Evolutionary conservation across 2,113 vertebrate species (phyloP).

Genomic region (Ovis aries): ARS-UI_Ramb_v3.0 NC_056054.1:136599501-136600000

Average conservation of each 20-base stretch:
- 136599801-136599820: neutral
- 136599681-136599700: neutral
- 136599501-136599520: neutral
- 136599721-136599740: constrained; percentile 1
- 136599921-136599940: constrained; percentile 8
- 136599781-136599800: neutral
- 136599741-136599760: constrained; percentile 20
- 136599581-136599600: neutral
- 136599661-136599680: neutral
- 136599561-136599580: neutral
- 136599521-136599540: neutral
- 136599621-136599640: neutral
- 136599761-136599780: constrained; percentile 3
- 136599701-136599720: neutral
- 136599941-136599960: neutral
- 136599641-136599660: neutral
- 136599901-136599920: neutral
- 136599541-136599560: neutral
- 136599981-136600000: constrained; percentile 9
- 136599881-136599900: neutral
- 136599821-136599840: neutral
- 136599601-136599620: neutral
- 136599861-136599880: neutral
- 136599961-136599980: neutral
- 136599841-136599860: neutral